phyloP scores from a whole-genome alignment of 2,113 vertebrate genomes.

The Larimichthys polyactis region DNA sequence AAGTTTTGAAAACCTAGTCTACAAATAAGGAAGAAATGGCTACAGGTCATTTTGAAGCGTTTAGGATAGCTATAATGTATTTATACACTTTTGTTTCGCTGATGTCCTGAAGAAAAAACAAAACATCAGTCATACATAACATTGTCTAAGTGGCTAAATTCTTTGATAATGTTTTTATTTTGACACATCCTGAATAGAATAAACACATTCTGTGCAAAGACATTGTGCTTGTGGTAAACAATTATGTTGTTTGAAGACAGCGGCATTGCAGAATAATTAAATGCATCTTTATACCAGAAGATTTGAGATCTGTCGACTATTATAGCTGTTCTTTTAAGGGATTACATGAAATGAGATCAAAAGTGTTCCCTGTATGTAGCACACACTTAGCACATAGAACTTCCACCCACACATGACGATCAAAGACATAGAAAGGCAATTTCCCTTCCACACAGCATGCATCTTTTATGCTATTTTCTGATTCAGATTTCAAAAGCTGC shows the following conservation, averaged over 20 bases:
- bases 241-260: constrained; percentile 23
- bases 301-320: constrained; percentile 30
- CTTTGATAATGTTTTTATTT: neutral
- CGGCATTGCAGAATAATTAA: constrained; percentile 33
- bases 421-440: constrained; percentile 55
- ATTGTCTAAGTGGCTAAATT: constrained; percentile 17
- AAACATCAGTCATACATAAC: neutral
- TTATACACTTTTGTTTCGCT: neutral
- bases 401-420: constrained; percentile 48
- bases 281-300: constrained; percentile 33
- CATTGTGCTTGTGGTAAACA: constrained; percentile 23
- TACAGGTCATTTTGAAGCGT: neutral
- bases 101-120: neutral
- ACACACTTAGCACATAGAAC: constrained; percentile 47
- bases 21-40: neutral
- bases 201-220: neutral
- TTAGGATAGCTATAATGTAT: neutral
- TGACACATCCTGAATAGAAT: neutral
- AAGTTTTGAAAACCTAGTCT: neutral
- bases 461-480: constrained; percentile 60
- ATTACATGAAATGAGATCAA: constrained; percentile 72
- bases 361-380: constrained; percentile 28
- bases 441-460: constrained; percentile 37
- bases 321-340: constrained; percentile 47
- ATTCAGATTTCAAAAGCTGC: constrained; percentile 42